These are phyloP conservation scores for Ceraclea dissimilis DNA, from an alignment of 2,888 invertebrate species.

Conservation along the genomic window DNA sequence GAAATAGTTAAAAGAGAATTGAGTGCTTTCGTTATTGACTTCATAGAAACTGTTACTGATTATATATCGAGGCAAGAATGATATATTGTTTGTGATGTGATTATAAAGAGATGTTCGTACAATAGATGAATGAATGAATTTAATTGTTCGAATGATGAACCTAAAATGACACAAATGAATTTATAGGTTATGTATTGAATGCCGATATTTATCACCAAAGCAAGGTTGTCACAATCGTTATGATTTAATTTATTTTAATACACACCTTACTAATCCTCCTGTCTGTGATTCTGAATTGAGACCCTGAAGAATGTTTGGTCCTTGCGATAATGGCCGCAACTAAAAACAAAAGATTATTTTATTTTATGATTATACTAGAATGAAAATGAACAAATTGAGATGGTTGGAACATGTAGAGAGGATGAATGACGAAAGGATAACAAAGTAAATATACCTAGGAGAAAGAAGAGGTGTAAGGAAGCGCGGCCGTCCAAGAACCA, in stretches of 20 bases:
- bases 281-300: constrained; percentile 20
- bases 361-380: background rate
- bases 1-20: constrained; percentile 10
- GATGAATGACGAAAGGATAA: too few relatives aligned
- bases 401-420: too few relatives aligned
- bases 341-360: constrained; percentile 29
- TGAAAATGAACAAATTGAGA: too few relatives aligned
- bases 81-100: background rate
- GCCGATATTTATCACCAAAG: too few relatives aligned
- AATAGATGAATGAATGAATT: constrained; percentile 14
- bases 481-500: too few relatives aligned
- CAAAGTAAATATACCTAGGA: too few relatives aligned
- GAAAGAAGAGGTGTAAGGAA: too few relatives aligned
- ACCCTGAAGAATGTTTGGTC: constrained; percentile 45
- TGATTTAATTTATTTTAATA: constrained; percentile 12
- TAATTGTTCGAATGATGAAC: constrained; percentile 17
- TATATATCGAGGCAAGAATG: background rate
- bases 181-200: too few relatives aligned
- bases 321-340: constrained; percentile 52
- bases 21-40: background rate
- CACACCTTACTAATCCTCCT: constrained; percentile 25
- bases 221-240: too few relatives aligned
- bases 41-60: background rate
- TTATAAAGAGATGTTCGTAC: constrained; percentile 8
- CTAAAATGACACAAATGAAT: constrained; percentile 19